A percentile compares a stretch with the other conserved stretches of the same genome.
phyloP scores from a whole-genome alignment of 2,113 vertebrate species.

The Atherinomorus stipes region DNA sequence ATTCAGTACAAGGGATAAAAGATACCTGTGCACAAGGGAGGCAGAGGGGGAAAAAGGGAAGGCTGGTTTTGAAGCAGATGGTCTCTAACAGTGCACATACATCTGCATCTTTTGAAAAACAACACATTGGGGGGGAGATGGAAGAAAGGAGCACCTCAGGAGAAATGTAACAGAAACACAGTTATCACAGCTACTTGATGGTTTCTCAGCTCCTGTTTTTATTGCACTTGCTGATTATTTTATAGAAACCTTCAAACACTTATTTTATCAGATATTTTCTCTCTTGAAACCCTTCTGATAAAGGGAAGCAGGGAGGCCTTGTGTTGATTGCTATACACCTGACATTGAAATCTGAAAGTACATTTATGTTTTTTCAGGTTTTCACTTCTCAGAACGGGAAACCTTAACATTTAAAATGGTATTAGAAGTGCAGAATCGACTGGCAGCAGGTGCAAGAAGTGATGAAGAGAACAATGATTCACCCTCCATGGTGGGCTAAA shows the following conservation, averaged over 20 bases:
- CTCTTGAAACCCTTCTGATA: not conserved
- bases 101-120: conserved; percentile 43
- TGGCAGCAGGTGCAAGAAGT: conserved; percentile 1
- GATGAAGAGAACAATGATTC: conserved; percentile 9
- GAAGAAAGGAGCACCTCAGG: not conserved
- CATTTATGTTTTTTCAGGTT: not conserved
- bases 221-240: conserved; percentile 1
- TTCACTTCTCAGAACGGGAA: conserved; percentile 12
- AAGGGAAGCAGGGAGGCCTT: not conserved
- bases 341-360: not conserved
- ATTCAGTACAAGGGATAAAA: conserved; percentile 57
- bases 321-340: not conserved
- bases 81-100: conserved; percentile 26
- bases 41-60: conserved; percentile 14
- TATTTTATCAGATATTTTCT: not conserved
- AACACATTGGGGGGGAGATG: not conserved
- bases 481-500: conserved; percentile 8
- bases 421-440: conserved; percentile 1
- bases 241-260: not conserved
- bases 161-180: conserved; percentile 4
- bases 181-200: conserved; percentile 2
- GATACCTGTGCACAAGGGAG: conserved; percentile 53
- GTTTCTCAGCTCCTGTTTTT: conserved; percentile 17
- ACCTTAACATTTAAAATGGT: not conserved
- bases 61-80: conserved; percentile 60